phyloP scores from a whole-genome alignment of 2,888 invertebrate species.

The Gasteruption jaculator region DNA sequence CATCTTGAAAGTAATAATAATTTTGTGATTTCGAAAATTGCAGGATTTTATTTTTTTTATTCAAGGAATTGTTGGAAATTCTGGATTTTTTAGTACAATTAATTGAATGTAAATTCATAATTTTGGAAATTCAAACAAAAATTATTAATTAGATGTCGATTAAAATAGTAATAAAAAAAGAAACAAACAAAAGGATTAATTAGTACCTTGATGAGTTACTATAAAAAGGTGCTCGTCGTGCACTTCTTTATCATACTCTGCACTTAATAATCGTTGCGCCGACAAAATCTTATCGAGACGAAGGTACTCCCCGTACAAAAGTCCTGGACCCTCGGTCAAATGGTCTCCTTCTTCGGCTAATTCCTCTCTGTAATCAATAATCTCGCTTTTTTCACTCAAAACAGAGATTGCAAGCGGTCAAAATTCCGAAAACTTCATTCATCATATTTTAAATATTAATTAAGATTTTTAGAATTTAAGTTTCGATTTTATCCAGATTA shows the following conservation, averaged over 20 bases:
- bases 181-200: no score
- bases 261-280: constrained; percentile 78
- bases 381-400: no score
- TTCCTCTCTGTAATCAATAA: constrained; percentile 32
- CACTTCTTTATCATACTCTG: constrained; percentile 65
- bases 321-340: constrained; percentile 68
- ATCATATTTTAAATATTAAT: no score
- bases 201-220: constrained; percentile 90
- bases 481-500: no score
- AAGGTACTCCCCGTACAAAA: constrained; percentile 87
- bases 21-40: not conserved
- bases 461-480: no score
- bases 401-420: no score
- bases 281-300: constrained; percentile 82
- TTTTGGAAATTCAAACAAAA: no score
- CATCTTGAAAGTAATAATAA: not conserved
- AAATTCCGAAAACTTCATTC: no score
- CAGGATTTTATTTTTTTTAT: not conserved
- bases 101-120: no score
- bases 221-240: constrained; percentile 98
- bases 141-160: no score
- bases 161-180: no score
- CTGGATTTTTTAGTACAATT: not conserved
- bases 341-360: constrained; percentile 55
- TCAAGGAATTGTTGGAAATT: not conserved